These are phyloP conservation scores for Panurus biarmicus DNA, from an alignment of 2,113 vertebrate species.

Conservation along the genomic window DNA sequence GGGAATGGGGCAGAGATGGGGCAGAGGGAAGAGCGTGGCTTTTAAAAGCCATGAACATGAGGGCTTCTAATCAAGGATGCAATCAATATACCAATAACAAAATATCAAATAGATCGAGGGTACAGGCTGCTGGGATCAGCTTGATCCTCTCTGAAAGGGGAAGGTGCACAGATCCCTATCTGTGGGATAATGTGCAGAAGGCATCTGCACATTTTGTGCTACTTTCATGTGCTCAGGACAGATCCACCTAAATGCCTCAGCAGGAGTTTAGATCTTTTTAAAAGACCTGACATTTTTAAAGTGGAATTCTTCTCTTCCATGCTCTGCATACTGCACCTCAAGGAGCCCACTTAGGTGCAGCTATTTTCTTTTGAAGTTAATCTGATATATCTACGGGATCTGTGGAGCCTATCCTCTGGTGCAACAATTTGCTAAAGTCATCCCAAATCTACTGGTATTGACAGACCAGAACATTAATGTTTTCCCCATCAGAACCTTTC, in stretches of 20 bases:
- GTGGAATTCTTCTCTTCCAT: neutral
- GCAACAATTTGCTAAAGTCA: neutral
- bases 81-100: neutral
- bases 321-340: neutral
- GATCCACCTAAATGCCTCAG: accelerated
- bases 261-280: neutral
- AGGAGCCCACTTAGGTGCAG: neutral
- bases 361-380: neutral
- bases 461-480: neutral
- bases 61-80: neutral
- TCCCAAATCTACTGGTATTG: neutral
- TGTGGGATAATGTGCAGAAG: too few relatives aligned
- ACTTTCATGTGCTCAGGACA: neutral
- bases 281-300: neutral
- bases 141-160: neutral
- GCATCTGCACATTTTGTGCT: neutral
- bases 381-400: neutral
- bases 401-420: neutral
- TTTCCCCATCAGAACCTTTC: neutral
- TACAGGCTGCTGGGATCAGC: neutral
- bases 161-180: neutral
- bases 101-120: neutral
- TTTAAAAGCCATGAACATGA: neutral
- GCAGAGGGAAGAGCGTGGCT: neutral
- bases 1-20: neutral